Conservation (phyloP, 2,888 invertebrate genomes). For the Syrphus vitripennis region DNA sequence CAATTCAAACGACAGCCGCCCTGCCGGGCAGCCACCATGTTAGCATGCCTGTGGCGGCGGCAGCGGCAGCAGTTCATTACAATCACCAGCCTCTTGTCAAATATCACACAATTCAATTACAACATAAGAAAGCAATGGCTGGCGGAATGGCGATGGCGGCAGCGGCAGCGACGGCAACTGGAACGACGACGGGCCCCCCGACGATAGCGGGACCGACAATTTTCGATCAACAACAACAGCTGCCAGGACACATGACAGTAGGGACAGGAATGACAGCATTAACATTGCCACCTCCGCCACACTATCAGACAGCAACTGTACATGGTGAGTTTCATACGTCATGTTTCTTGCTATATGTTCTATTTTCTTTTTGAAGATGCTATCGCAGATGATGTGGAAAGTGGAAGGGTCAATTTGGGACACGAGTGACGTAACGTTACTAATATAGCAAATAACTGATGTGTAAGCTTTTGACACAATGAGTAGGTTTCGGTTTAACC, state of each 20-base stretch:
- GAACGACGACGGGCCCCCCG: constrained; percentile 38
- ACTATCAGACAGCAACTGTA: constrained; percentile 80
- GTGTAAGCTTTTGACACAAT: neutral
- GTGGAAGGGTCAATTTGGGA: neutral
- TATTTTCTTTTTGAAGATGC: neutral
- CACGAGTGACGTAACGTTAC: neutral
- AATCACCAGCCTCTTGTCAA: constrained; percentile 78
- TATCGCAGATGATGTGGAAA: neutral
- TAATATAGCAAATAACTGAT: neutral
- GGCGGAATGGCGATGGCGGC: constrained; percentile 50
- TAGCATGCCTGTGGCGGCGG: constrained; percentile 65
- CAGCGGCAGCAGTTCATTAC: constrained; percentile 72
- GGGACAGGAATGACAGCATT: constrained; percentile 73
- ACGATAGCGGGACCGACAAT: constrained; percentile 58
- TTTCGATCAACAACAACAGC: constrained; percentile 66
- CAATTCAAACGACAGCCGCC: constrained; percentile 75
- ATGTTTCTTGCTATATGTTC: neutral
- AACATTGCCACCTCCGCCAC: constrained; percentile 78
- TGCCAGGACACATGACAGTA: constrained; percentile 64
- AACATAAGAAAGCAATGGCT: constrained; percentile 73
- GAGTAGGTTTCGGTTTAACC: neutral
- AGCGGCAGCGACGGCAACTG: constrained; percentile 56
- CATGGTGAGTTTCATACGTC: constrained; percentile 77
- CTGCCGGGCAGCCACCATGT: constrained; percentile 56
- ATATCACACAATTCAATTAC: constrained; percentile 81